A percentile compares a stretch with the other conserved stretches of the same genome.
Evolutionary conservation across 2,888 invertebrate species (phyloP).

Genomic region (Leucophenga montana): DNA sequence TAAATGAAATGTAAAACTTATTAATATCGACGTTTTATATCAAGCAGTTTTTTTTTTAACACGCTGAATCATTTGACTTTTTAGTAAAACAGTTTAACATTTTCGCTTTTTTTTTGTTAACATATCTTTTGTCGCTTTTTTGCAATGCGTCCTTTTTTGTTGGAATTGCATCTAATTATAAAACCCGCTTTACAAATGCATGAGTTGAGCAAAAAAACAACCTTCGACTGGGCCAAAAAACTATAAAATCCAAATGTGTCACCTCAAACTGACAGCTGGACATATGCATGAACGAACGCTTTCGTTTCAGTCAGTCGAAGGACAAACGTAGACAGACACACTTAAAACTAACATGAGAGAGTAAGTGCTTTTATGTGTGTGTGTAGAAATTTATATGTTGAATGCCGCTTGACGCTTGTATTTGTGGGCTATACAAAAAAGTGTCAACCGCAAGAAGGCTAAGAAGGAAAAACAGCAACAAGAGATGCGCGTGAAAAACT

Average conservation of each 20-base stretch:
- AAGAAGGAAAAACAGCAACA: constrained; percentile 31
- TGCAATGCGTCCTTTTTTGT: constrained; percentile 47
- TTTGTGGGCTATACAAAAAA: constrained; percentile 27
- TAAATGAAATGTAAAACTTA: no score
- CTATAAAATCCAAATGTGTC: constrained; percentile 44
- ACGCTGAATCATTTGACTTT: no score
- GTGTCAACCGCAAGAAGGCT: constrained; percentile 34
- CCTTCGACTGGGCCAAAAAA: background rate
- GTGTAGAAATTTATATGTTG: background rate
- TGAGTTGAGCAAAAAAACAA: constrained; percentile 19
- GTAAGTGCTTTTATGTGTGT: background rate
- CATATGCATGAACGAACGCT: constrained; percentile 28
- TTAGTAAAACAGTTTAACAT: background rate
- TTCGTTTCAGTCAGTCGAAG: background rate
- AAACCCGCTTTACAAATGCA: constrained; percentile 41
- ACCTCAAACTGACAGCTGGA: constrained; percentile 42
- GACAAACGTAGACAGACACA: constrained; percentile 7
- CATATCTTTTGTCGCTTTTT: constrained; percentile 35
- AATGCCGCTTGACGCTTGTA: constrained; percentile 38
- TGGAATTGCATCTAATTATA: constrained; percentile 41
- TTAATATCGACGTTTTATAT: no score
- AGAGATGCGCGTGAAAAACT: constrained; percentile 44
- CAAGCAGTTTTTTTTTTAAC: no score
- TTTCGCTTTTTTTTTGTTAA: background rate
- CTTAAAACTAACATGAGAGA: constrained; percentile 7